These are phyloP conservation scores for Huso huso DNA, from an alignment of 2,797 vertebrate genomes.

Conservation along the genomic window DNA sequence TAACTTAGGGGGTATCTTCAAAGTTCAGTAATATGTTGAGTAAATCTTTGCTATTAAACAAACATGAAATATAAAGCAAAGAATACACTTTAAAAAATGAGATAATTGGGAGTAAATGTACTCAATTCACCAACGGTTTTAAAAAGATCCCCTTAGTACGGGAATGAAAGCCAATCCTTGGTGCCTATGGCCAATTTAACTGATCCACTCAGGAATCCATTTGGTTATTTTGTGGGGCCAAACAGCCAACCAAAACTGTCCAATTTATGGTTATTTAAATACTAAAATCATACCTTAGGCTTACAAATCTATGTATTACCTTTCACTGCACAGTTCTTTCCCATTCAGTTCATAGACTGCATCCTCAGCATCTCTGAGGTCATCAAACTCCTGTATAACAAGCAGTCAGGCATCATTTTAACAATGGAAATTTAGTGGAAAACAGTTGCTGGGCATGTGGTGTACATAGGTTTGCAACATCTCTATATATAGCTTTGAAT, in stretches of 20 bases:
- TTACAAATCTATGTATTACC: slow-evolving; percentile 43
- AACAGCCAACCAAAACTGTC: neutral
- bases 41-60: neutral
- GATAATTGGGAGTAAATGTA: too few species aligned
- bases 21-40: too few species aligned
- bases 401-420: neutral
- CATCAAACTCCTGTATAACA: slow-evolving; percentile 75
- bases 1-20: too few species aligned
- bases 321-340: slow-evolving; percentile 83
- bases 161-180: too few species aligned
- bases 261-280: neutral
- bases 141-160: too few species aligned
- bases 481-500: neutral
- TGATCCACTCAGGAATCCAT: neutral
- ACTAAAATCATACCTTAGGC: too few species aligned
- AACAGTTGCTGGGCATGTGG: neutral
- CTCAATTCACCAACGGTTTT: too few species aligned
- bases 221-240: neutral
- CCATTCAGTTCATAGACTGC: slow-evolving; percentile 87
- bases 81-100: too few species aligned
- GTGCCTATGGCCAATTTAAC: neutral
- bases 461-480: too few species aligned
- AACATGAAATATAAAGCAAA: neutral
- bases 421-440: neutral
- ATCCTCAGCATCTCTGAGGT: slow-evolving; percentile 86